phyloP scores from a whole-genome alignment of 2,797 vertebrate species.

The Phataginus tricuspis region DNA sequence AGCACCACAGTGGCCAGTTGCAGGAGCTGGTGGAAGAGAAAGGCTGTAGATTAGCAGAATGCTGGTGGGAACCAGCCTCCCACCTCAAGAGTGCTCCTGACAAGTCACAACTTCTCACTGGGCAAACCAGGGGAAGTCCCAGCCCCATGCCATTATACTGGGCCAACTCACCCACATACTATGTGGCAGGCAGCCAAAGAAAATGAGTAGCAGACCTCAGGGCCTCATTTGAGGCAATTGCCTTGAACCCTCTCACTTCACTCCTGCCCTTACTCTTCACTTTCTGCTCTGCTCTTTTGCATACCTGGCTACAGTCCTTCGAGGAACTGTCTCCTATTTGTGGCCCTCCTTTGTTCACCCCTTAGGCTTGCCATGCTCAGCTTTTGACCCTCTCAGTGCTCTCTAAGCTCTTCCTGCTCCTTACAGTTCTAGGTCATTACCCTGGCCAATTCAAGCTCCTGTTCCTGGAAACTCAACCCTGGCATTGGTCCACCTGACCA shows the following conservation, averaged over 20 bases:
- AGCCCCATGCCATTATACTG: neutral
- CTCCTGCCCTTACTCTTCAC: constrained; percentile 12
- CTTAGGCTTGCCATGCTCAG: constrained; percentile 27
- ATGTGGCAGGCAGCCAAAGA: constrained; percentile 1
- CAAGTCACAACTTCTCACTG: constrained; percentile 42
- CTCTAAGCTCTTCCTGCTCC: neutral
- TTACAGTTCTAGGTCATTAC: neutral
- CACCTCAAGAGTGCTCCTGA: constrained; percentile 36
- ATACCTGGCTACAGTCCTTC: neutral
- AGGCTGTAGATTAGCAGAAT: neutral
- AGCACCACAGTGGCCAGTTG: neutral
- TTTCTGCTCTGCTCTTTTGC: neutral
- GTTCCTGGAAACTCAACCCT: neutral
- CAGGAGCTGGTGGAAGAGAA: constrained; percentile 26
- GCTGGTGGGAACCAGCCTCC: neutral
- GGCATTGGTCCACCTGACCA: neutral
- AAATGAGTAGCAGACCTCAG: constrained; percentile 6
- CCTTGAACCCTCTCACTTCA: neutral
- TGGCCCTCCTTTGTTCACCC: neutral
- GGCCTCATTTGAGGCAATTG: constrained; percentile 30
- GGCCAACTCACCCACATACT: neutral
- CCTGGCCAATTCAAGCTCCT: neutral
- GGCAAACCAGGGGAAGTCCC: neutral
- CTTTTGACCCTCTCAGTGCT: neutral
- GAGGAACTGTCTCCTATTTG: constrained; percentile 14